Evolutionary conservation across 2,113 vertebrate genomes (phyloP), one percentile per base, ranked within the genome.

Genomic region (Semnornis frantzii): DNA sequence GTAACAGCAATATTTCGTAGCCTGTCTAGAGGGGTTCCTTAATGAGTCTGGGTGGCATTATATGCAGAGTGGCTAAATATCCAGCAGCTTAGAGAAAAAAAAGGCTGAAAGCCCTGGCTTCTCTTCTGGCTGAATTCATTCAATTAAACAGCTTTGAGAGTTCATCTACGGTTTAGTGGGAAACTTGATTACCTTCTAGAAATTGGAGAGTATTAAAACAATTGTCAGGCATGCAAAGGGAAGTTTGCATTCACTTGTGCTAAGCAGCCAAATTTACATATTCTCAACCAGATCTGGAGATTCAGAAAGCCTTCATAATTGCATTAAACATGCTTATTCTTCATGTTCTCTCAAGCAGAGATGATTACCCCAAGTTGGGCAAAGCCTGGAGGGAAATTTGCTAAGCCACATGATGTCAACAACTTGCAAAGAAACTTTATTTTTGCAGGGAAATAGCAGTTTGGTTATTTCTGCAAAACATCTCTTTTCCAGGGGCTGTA

Each of bases 81-180:
- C 98, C 96, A 88, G 97, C 94, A 92, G 94, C 96, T 95, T 82
- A 94, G 90, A 92, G 92, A 87, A 96, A 90, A 86, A 90, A 87
- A 89, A 70, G 68, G 93, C 92, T 97, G 97, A 95, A 97, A 98
- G 96, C 88, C 94, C 85, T 63, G 90, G 94, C 96, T 97, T 96
- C 97, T 95, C 97, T 97, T 98, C 97, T 97, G 86, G 94, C 91
- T 97, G 97, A 97, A 97, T 96, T 97, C 94, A 97, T 97, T 97
- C 97, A 96, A 96, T 97, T 97, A 97, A 96, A 97, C 94, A 95
- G 97, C 96, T 97, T 97, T 97, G 95, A 97, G 92, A 95, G 96
- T 97, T 97, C 97, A 66, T 74, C 94, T 88, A 93, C 48, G 95
- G 85, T 96, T 97, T 96, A 58, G 96, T 42, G 54, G 93, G 96